Evolutionary conservation across 37 sponge, comb jelly and placozoan species (phyloP), one percentile per base, ranked within the genome.

Genomic region (Chondrilla cf. caribensis): DNA sequence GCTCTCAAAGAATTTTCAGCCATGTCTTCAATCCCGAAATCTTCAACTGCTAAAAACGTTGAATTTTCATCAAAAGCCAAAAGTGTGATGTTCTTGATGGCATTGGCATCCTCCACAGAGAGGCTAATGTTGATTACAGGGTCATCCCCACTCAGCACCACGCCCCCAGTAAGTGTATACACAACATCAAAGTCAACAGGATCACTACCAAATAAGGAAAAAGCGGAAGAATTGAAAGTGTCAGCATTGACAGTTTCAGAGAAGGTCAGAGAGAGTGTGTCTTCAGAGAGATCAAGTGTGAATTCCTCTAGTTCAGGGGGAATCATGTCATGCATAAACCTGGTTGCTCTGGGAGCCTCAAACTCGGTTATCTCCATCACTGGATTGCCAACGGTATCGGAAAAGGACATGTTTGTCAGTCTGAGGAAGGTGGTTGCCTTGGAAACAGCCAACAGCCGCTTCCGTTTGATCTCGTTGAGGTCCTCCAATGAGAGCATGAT

Each of bases 391-490:
- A 90, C 86, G 3, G 86, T 88, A 76, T 96, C 97, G 0, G 14
- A 15, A 7, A 90, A 79, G 21, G 81, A 59, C 28, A 29, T 55
- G 35, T 83, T 64, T 18, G 86, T 77, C 19, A 86, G 44, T 25
- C 79, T 68, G 17, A 92, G 84, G 26, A 84, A 85, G 22, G 91
- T 84, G 36, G 85, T 86, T 65, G 84, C 59, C 5, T 72, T n/a
- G 18, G 82, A 78, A 4, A 86, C 86, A 39, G 97, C 91, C 11
- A 96, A 84, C 3, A 22, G 41, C 58, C 59, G 43, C 0, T 54
- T 57, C 18, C 78, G 42, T 76, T 96, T 96, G 58, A 96, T 89
- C 39, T 84, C 91, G 70, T 96, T 96, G 40, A 96, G 85, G 57
- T 96, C 97, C 31, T 66, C 37, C 25, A 58, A 44, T 17, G 93